Conservation (phyloP, 2,888 invertebrate species). For the Campoletis raptor region DNA sequence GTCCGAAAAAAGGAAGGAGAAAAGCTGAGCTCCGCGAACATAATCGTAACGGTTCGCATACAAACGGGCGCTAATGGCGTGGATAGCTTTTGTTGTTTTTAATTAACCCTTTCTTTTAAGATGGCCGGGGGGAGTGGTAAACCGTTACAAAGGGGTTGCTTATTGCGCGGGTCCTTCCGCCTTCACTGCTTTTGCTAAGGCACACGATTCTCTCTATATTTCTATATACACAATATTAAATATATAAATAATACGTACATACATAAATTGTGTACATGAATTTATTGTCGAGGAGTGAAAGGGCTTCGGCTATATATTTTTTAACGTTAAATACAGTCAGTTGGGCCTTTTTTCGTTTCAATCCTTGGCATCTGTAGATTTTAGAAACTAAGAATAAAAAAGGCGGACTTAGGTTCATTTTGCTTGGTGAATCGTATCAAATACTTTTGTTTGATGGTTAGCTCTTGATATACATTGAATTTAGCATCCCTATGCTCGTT, state of each 20-base stretch:
- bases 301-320: background rate
- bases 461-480: slow-evolving; percentile 25
- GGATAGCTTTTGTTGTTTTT: slow-evolving; percentile 85
- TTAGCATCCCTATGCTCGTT: slow-evolving; percentile 50
- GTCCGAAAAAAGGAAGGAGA: slow-evolving; percentile 27
- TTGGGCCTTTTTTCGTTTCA: slow-evolving; percentile 4
- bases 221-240: background rate
- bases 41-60: slow-evolving; percentile 83
- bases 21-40: slow-evolving; percentile 73
- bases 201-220: slow-evolving; percentile 47
- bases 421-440: background rate
- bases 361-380: background rate
- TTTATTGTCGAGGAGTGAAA: background rate
- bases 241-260: background rate
- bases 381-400: background rate
- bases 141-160: slow-evolving; percentile 75
- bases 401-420: background rate
- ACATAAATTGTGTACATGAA: background rate
- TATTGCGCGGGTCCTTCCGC: slow-evolving; percentile 68
- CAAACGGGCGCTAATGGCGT: slow-evolving; percentile 85
- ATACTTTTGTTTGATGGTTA: slow-evolving; percentile 35
- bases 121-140: slow-evolving; percentile 80
- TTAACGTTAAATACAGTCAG: background rate
- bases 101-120: slow-evolving; percentile 85
- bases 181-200: slow-evolving; percentile 56